These are phyloP conservation scores for Drosophila rellima DNA, from an alignment of 2,888 invertebrate genomes.

Conservation along the genomic window DNA sequence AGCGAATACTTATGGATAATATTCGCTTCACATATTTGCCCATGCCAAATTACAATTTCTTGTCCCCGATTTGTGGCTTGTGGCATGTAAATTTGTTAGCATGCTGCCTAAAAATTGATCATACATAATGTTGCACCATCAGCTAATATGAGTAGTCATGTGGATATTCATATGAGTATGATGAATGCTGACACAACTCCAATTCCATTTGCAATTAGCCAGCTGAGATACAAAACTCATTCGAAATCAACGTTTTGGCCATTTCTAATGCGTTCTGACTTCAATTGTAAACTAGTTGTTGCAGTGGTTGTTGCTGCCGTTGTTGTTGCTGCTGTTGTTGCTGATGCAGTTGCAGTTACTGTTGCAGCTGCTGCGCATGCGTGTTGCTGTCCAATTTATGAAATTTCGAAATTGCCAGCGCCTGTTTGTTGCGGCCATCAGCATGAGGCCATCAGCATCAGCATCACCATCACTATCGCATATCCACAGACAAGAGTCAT, in stretches of 20 bases:
- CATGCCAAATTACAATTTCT: not conserved
- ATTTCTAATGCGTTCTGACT: constrained; percentile 62
- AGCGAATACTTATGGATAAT: no score
- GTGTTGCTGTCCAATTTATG: constrained; percentile 72
- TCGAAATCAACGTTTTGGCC: constrained; percentile 38
- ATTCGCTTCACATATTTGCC: not conserved
- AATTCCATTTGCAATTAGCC: constrained; percentile 64
- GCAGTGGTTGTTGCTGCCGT: constrained; percentile 15
- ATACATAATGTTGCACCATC: constrained; percentile 5
- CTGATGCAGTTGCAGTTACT: not conserved
- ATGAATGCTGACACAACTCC: constrained; percentile 43
- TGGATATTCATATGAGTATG: constrained; percentile 19
- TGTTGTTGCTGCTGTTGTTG: not conserved
- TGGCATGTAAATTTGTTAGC: constrained; percentile 19
- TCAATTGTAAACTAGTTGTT: constrained; percentile 53
- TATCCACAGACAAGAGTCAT: constrained; percentile 18
- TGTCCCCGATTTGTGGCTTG: constrained; percentile 6
- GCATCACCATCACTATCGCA: not conserved
- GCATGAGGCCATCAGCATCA: constrained; percentile 57
- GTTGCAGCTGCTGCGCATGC: constrained; percentile 63
- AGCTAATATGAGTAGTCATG: constrained; percentile 9
- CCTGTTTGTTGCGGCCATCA: constrained; percentile 52
- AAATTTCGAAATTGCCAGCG: constrained; percentile 63
- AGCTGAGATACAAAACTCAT: constrained; percentile 45
- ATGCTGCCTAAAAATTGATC: not conserved